Percentiles rank a stretch among this genome's conserved stretches.
Evolutionary conservation across 1,140 invertebrate species (phyloP).

Genomic region (Drosophila bocki): DNA sequence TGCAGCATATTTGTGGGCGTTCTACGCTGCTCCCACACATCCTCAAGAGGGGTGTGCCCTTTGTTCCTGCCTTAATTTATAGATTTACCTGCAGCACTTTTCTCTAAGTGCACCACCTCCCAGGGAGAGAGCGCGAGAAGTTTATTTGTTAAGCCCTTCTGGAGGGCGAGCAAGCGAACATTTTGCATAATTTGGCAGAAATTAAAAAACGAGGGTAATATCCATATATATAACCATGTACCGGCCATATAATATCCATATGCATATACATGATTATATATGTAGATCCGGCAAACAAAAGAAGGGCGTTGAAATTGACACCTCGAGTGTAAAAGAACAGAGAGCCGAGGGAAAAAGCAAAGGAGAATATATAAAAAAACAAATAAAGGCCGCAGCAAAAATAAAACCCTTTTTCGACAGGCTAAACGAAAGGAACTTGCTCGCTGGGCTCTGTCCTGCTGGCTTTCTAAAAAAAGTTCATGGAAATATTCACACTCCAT

Average conservation of each 20-base stretch:
- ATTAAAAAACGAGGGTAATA: slow-evolving; percentile 81
- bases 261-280: slow-evolving; percentile 42
- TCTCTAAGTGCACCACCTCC: slow-evolving; percentile 48
- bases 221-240: slow-evolving; percentile 51
- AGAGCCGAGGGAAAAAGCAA: slow-evolving; percentile 55
- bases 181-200: slow-evolving; percentile 79
- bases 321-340: slow-evolving; percentile 76
- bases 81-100: slow-evolving; percentile 9
- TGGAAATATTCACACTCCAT: slow-evolving; percentile 37
- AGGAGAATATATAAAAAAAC: slow-evolving; percentile 32
- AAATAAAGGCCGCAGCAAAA: slow-evolving; percentile 47
- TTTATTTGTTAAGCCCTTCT: slow-evolving; percentile 35
- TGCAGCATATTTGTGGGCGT: slow-evolving; percentile 32
- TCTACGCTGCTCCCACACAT: slow-evolving; percentile 7
- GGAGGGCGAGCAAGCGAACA: slow-evolving; percentile 42
- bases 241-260: slow-evolving; percentile 44
- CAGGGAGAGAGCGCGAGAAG: not conserved
- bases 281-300: slow-evolving; percentile 65
- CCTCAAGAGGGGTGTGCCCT: slow-evolving; percentile 12
- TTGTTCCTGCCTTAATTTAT: not conserved
- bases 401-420: slow-evolving; percentile 68
- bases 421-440: slow-evolving; percentile 52
- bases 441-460: slow-evolving; percentile 42
- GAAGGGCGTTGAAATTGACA: slow-evolving; percentile 83
- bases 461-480: slow-evolving; percentile 53